A percentile compares a stretch with the other conserved stretches of the same genome.
phyloP scores from a whole-genome alignment of 2,797 vertebrate species.

The Myotis pilosus region DNA sequence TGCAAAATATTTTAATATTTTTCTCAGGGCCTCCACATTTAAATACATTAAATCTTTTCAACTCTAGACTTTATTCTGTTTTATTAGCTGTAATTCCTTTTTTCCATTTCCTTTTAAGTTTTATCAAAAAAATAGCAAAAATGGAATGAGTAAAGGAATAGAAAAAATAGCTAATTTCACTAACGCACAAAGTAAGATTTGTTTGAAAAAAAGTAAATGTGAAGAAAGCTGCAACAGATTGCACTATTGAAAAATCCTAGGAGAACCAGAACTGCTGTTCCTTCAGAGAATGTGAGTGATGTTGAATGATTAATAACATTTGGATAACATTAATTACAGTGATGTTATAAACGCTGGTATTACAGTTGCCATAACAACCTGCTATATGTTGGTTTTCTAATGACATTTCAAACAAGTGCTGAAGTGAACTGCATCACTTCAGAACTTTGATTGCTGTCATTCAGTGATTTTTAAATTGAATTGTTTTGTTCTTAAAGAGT shows the following conservation, averaged over 20 bases:
- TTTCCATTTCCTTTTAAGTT: conserved; percentile 46
- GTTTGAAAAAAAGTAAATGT: conserved; percentile 69
- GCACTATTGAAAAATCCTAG: conserved; percentile 69
- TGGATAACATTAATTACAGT: conserved; percentile 82
- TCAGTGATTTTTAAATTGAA: conserved; percentile 72
- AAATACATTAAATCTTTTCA: conserved; percentile 42
- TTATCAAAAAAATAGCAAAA: neutral
- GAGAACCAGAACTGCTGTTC: conserved; percentile 69
- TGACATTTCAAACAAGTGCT: conserved; percentile 74
- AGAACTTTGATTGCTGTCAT: conserved; percentile 69
- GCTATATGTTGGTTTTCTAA: conserved; percentile 76
- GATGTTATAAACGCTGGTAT: conserved; percentile 73
- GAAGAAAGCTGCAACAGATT: conserved; percentile 46
- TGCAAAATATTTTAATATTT: conserved; percentile 57
- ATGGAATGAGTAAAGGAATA: conserved; percentile 27
- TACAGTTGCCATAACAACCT: conserved; percentile 80
- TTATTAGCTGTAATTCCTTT: conserved; percentile 60
- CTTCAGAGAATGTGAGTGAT: conserved; percentile 72
- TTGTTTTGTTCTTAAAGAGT: conserved; percentile 76
- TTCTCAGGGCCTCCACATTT: conserved; percentile 22
- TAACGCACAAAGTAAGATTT: conserved; percentile 49
- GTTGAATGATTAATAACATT: conserved; percentile 81
- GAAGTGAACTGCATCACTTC: conserved; percentile 66
- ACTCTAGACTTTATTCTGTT: conserved; percentile 29
- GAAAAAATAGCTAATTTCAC: conserved; percentile 62